phyloP scores from a whole-genome alignment of 2,797 vertebrate genomes.

The Chiloscyllium punctatum region DNA sequence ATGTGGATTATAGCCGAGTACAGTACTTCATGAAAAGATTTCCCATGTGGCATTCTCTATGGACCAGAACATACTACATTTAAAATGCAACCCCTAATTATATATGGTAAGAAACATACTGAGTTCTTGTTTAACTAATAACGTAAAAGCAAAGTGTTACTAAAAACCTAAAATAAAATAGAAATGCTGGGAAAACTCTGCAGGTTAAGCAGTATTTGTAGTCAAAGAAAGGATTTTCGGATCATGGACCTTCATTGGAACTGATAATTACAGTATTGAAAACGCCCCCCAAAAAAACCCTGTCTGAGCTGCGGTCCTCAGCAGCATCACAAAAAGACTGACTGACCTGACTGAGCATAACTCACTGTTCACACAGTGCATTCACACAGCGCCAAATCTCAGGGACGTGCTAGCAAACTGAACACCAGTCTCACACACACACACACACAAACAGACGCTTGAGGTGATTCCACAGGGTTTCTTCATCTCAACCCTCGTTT shows the following conservation, averaged over 20 bases:
- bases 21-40: background rate
- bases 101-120: background rate
- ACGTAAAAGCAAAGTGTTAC: no score
- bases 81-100: background rate
- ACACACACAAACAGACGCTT: background rate
- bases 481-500: background rate
- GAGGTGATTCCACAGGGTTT: background rate
- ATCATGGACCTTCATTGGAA: background rate
- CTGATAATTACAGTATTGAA: background rate
- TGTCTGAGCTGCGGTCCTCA: no score
- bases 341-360: background rate
- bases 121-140: background rate
- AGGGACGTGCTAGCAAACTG: background rate
- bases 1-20: background rate
- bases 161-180: background rate
- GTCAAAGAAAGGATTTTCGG: background rate
- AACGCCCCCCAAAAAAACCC: background rate
- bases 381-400: slow-evolving; percentile 1
- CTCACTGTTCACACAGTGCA: background rate
- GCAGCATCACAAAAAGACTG: background rate
- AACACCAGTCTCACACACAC: background rate
- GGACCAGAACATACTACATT: background rate
- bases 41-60: background rate
- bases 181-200: background rate
- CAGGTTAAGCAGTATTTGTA: background rate